Evolutionary conservation across 2,113 vertebrate species (phyloP), one percentile per base, ranked within the genome.

Genomic region (Siphamia tubifer): DNA sequence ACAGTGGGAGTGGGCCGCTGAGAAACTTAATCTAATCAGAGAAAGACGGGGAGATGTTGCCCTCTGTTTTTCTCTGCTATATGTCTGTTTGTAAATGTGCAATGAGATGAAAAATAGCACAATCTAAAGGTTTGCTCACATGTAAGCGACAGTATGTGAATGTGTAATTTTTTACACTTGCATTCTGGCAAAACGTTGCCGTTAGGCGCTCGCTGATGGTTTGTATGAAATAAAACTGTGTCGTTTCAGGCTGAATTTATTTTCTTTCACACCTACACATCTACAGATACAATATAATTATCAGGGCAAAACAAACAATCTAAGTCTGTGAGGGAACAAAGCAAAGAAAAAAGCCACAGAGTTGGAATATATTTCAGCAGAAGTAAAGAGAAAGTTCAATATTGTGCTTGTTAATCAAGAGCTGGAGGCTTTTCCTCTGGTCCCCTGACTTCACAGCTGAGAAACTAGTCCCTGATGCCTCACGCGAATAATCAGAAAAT

Each of bases 1-100:
- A 36, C 38, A 58, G 28, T 78, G 73, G 82, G 35, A 62, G 48
- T 38, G 64, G 38, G 27, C 28, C 10, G 19, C 81, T 72, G 83
- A 85, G 89, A 82, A 83, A 89, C 65, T 75, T 90, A 87, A 88
- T 83, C 87, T 89, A 87, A 93, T 93, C 91, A 92, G 61, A 4
- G 30, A 70, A 85, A 83, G 88, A 90, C 65, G 57, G 86, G 79
- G 84, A 91, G 87, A 92, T 87, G 89, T 93, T 93, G 91, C 90
- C 16, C 10, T 30, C 5, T 23, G 23, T 19, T 44, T n/a, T n/a
- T n/a, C n/a, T n/a, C n/a, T n/a, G n/a, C n/a, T n/a, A n/a, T n/a
- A n/a, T n/a, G n/a, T n/a, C n/a, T n/a, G n/a, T n/a, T n/a, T 90
- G 35, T 35, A 16, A 27, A 35, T 73, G 60, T 43, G 39, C 30